Evolutionary conservation across 2,888 invertebrate species (phyloP).

Genomic region (Metellina segmentata): DNA sequence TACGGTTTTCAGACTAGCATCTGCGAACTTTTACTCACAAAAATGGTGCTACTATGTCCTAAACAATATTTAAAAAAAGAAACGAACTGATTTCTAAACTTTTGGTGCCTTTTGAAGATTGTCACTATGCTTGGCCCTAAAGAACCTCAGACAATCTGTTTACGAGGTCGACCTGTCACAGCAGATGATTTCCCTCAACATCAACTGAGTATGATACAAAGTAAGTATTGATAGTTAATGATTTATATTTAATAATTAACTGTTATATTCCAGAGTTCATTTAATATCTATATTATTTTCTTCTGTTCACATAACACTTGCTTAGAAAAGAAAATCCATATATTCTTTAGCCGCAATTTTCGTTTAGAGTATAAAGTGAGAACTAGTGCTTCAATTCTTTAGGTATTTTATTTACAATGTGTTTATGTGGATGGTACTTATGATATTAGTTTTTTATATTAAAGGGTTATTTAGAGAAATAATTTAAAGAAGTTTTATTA

Average conservation of each 20-base stretch:
- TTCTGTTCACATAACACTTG: too few relatives aligned
- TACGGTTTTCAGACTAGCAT: too few relatives aligned
- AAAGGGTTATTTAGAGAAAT: too few relatives aligned
- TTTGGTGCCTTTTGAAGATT: not conserved
- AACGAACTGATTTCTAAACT: not conserved
- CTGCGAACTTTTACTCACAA: too few relatives aligned
- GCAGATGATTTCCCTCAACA: constrained; percentile 57
- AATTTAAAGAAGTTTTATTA: too few relatives aligned
- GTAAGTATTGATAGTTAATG: constrained; percentile 32
- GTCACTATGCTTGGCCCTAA: constrained; percentile 55
- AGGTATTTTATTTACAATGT: too few relatives aligned
- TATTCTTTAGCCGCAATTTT: not conserved
- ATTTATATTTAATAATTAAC: not conserved
- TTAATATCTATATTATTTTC: not conserved
- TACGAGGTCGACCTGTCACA: constrained; percentile 62
- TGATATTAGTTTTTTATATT: too few relatives aligned
- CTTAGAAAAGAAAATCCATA: not conserved
- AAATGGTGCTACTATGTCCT: not conserved
- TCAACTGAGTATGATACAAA: constrained; percentile 41
- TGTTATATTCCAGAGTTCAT: not conserved
- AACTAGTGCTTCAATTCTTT: too few relatives aligned
- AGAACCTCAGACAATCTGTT: constrained; percentile 27
- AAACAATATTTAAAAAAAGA: not conserved
- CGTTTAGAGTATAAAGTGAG: not conserved
- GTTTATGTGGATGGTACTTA: too few relatives aligned